Base-by-base conservation (phyloP, 2,888 invertebrate genomes). In the Colostygia pectinataria region DNA sequence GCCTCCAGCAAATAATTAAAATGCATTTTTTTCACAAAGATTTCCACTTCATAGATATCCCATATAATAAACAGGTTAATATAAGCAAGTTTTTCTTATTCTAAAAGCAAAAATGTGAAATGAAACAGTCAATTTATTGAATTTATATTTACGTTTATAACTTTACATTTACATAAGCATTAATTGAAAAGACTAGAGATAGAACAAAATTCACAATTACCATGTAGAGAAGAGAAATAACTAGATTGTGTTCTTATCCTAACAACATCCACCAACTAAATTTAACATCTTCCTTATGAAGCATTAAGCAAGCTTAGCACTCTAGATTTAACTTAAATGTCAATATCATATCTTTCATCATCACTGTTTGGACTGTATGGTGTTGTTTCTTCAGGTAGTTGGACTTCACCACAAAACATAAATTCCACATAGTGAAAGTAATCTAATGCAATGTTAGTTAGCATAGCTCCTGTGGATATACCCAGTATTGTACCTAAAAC, bases 401-500 rank as follows among this genome's bases (percentile, higher is more conserved):
- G 86, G 55, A 92, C 85, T 70, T 91, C 91, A 45, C 85, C 87
- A 73, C 89, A 89, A 69, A 91, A 83, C 85, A 91, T 91, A 4
- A 85, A 79, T 65, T 94, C 94, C 23, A 94, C 88, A 76, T 92
- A 92, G 47, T 91, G 85, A 54, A 94, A 89, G 77, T 94, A 94
- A 71, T 92, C 92, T 61, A 92, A 82, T 51, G 93, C 94, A 61
- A 92, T 87, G 57, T 91, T 91, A 25, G 94, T 91, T 18, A 95
- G 82, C 55, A 93, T 92, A 34, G 93, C 81, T 46, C 95, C 94
- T 27, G 95, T 93, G 14, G 93, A 89, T n/a, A 96, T 72, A 20
- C 96, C 96, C 57, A 94, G 89, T 24, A 93, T 63, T 20, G 94
- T 93, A 59, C 94, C 93, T 14, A 95, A 65, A 3, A 92, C 77